Percentiles rank a stretch among this genome's conserved stretches.
Evolutionary conservation across 2,888 invertebrate species (phyloP).

Genomic region (Philereme transversata): DNA sequence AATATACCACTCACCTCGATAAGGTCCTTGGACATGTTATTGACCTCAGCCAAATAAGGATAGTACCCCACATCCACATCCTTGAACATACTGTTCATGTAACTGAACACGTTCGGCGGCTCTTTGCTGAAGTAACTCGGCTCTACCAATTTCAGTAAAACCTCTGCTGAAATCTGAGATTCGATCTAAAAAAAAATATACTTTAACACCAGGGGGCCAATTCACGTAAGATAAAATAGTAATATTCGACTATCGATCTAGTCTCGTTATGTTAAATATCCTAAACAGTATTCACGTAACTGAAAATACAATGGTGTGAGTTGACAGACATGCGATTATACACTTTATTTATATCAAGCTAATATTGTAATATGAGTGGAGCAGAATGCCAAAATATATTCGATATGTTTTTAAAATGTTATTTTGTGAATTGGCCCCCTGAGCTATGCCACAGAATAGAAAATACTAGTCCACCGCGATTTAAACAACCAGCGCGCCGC

Average conservation of each 20-base stretch:
- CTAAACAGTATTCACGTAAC: too few relatives aligned
- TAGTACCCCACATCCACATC: constrained; percentile 83
- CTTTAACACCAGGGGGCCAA: not conserved
- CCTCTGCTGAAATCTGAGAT: constrained; percentile 82
- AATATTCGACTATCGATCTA: too few relatives aligned
- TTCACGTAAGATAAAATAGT: too few relatives aligned
- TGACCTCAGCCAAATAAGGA: constrained; percentile 90
- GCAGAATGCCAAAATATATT: not conserved
- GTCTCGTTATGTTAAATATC: too few relatives aligned
- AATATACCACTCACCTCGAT: constrained; percentile 84
- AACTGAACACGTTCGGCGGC: constrained; percentile 89
- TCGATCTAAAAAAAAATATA: constrained; percentile 36
- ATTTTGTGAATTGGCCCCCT: too few relatives aligned
- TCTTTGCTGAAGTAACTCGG: constrained; percentile 85
- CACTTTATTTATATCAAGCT: too few relatives aligned
- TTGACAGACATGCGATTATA: too few relatives aligned
- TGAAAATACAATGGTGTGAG: too few relatives aligned
- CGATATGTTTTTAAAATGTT: too few relatives aligned
- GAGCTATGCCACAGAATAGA: not conserved
- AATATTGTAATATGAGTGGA: too few relatives aligned
- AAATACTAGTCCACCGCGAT: too few relatives aligned
- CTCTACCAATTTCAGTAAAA: constrained; percentile 83
- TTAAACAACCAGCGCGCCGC: too few relatives aligned
- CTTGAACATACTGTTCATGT: constrained; percentile 86
- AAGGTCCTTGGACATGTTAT: constrained; percentile 88